A percentile compares a stretch with the other conserved stretches of the same genome.
phyloP scores from a whole-genome alignment of 2,113 vertebrate genomes.

The Ursus arctos region DNA sequence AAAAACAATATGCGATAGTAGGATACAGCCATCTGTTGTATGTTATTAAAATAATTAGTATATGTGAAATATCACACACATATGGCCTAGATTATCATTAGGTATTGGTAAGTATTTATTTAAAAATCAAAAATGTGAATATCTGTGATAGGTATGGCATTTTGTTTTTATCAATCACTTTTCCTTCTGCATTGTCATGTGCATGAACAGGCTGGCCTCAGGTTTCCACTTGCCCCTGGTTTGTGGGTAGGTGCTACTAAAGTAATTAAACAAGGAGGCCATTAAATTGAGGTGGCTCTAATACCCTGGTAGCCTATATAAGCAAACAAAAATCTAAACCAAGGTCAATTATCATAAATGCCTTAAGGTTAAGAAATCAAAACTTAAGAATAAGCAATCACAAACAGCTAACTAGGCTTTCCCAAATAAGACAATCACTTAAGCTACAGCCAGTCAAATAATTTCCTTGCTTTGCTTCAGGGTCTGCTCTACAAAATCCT shows the following conservation, averaged over 20 bases:
- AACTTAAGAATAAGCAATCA: background rate
- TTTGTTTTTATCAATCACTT: background rate
- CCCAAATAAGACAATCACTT: background rate
- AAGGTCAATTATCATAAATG: background rate
- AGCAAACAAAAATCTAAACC: background rate
- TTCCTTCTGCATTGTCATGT: background rate
- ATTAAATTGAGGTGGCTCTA: background rate
- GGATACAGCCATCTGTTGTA: background rate
- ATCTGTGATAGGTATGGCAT: background rate
- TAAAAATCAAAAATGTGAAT: background rate
- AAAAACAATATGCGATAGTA: background rate
- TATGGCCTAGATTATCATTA: background rate
- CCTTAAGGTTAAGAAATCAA: background rate
- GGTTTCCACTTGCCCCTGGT: background rate
- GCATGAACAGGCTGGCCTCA: background rate
- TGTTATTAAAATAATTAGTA: slow-evolving; percentile 14
- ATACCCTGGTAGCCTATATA: background rate
- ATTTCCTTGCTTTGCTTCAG: background rate
- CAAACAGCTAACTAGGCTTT: background rate
- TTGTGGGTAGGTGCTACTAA: background rate
- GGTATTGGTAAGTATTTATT: background rate
- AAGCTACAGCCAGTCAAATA: background rate
- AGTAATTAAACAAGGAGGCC: background rate
- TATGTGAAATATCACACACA: background rate
- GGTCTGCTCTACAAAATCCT: background rate